Base-by-base conservation (phyloP, 1,140 invertebrate genomes). In the Myzus persicae region DNA sequence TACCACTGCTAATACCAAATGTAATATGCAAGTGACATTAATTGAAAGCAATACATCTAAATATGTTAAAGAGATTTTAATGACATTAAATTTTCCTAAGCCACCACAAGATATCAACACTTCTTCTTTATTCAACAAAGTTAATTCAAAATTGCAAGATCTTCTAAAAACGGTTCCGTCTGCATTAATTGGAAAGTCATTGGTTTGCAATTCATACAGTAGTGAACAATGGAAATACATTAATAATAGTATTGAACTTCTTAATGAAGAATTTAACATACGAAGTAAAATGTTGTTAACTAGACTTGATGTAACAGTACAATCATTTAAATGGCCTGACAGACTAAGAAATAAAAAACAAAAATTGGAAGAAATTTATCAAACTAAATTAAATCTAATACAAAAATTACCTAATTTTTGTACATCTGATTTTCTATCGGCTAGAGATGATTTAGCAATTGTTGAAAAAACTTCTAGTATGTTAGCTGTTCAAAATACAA, bases 241-340 rank as follows among this genome's bases (percentile, higher is more conserved):
- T 5, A 95, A 97, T 59, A 95, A 96, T 26, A 95, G 97, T 4
- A 97, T 98, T 94, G 95, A 96, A 18, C 96, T 98, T 94, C 96
- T 99, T 94, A 96, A 96, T 67, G 96, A 96, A 18, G 99, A 99
- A 94, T 99, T 99, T 95, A 96, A 96, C 94, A 96, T 98, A 81
- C 95, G 98, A 93, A 95, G 98, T 93, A 97, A 99, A 95, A 98
- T 98, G 96, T 96, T 99, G 94, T 95, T 99, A 3, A 98, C 98
- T 94, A 96, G 99, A 90, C 95, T 99, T 82, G 98, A 99, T 95
- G 98, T 99, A 76, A 99, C 99, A 8, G 97, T 99, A 94, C 98
- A 98, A 95, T 99, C 98, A 42, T 99, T 99, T 94, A 94, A 98
- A 97, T 99, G 98, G 98, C 98, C 98, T 0, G 98, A 98, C 84